These are phyloP conservation scores for Protonibea diacanthus DNA, from an alignment of 2,797 vertebrate genomes.

Conservation along the genomic window DNA sequence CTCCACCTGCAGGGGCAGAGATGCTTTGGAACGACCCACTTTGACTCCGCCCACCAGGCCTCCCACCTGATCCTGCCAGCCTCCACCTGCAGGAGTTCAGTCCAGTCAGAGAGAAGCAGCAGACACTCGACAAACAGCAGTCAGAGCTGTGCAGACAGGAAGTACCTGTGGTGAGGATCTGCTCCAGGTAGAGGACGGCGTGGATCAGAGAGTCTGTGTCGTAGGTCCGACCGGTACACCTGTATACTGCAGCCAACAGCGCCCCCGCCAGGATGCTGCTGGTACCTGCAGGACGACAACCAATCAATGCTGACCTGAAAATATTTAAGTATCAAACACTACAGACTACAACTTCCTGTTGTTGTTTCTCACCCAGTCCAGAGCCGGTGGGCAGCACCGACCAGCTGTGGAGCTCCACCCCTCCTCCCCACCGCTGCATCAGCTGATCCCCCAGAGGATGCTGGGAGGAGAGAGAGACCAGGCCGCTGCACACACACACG, in stretches of 20 bases:
- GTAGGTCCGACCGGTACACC: constrained; percentile 85
- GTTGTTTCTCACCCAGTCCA: constrained; percentile 88
- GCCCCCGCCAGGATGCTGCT: constrained; percentile 97
- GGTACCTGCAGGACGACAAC: constrained; percentile 86
- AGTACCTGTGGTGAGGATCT: constrained; percentile 93
- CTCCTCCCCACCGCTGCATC: constrained; percentile 85
- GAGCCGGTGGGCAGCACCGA: constrained; percentile 94
- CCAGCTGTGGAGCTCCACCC: constrained; percentile 95
- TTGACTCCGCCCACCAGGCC: constrained; percentile 94
- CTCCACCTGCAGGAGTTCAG: constrained; percentile 86
- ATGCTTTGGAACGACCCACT: constrained; percentile 88
- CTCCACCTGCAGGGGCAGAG: constrained; percentile 90
- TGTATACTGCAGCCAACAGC: constrained; percentile 89
- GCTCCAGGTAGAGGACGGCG: constrained; percentile 92
- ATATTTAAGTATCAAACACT: too few relatives aligned
- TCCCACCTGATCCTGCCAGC: constrained; percentile 98
- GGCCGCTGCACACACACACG: constrained; percentile 90
- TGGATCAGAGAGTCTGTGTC: constrained; percentile 90
- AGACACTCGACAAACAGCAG: background rate
- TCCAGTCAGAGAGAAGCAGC: background rate
- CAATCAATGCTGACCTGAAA: background rate
- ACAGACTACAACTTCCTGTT: background rate
- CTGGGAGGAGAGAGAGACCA: constrained; percentile 85
- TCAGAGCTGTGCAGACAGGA: too few relatives aligned
- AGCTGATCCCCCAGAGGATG: constrained; percentile 88